Percentiles rank a stretch among this genome's conserved stretches.
phyloP scores from a whole-genome alignment of 2,113 vertebrate species.

The Labrus mixtus region DNA sequence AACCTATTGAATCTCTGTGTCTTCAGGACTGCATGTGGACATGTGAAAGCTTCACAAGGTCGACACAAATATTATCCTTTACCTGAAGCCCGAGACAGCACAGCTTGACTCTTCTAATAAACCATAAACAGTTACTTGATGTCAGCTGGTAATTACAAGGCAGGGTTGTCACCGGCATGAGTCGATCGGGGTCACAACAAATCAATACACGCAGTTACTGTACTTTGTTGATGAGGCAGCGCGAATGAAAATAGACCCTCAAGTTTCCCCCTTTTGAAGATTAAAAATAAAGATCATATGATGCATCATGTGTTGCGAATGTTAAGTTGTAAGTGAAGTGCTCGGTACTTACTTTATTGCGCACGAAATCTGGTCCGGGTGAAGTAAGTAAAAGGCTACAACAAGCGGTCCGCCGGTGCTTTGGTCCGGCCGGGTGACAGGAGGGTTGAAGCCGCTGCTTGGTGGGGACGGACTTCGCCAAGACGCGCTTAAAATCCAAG shows the following conservation, averaged over 20 bases:
- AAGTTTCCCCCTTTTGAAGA: conserved; percentile 52
- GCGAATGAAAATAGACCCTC: conserved; percentile 60
- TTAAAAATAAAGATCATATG: conserved; percentile 38
- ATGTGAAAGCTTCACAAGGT: conserved; percentile 69
- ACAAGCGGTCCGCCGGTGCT: conserved; percentile 72
- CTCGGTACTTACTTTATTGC: conserved; percentile 83
- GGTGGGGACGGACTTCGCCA: conserved; percentile 75
- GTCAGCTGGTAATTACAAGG: conserved; percentile 57
- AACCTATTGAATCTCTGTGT: conserved; percentile 28
- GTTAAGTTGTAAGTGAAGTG: conserved; percentile 47
- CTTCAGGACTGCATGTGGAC: conserved; percentile 64
- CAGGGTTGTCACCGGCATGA: conserved; percentile 54
- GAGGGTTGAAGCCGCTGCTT: conserved; percentile 71
- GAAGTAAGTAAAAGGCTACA: conserved; percentile 50
- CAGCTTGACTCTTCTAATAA: conserved; percentile 49
- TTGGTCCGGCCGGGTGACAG: conserved; percentile 77
- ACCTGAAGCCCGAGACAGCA: conserved; percentile 50
- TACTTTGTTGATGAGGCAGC: conserved; percentile 61
- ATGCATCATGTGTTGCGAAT: conserved; percentile 16
- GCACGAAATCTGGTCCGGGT: conserved; percentile 72
- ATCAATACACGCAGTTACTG: conserved; percentile 73
- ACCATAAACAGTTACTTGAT: conserved; percentile 58
- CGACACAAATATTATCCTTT: conserved; percentile 55
- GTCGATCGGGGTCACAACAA: conserved; percentile 68
- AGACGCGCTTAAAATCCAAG: conserved; percentile 86